Conservation (phyloP, 2,113 vertebrate genomes). For the Phoxinus phoxinus region DNA sequence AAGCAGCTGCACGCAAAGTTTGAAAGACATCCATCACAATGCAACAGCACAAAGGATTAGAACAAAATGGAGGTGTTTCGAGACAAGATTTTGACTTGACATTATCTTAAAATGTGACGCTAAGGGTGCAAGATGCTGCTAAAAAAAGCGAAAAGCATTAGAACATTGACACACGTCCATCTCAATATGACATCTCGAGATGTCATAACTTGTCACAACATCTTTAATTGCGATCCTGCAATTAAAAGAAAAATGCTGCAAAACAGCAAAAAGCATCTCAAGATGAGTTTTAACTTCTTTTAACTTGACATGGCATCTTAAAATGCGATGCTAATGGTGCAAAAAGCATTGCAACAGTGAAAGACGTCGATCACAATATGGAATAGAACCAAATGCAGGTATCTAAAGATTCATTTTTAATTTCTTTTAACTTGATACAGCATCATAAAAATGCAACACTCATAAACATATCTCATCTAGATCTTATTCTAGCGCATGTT, state of each 20-base stretch:
- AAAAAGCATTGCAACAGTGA: neutral
- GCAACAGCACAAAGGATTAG: neutral
- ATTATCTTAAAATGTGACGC: neutral
- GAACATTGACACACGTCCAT: neutral
- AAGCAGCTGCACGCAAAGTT: no score
- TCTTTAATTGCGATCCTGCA: neutral
- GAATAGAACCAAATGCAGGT: neutral
- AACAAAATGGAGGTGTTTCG: neutral
- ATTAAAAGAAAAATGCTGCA: neutral
- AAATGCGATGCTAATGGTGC: neutral
- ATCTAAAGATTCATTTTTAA: neutral
- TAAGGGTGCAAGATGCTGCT: neutral
- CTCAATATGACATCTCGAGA: neutral
- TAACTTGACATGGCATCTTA: neutral
- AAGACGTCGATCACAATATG: neutral
- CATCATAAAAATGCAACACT: neutral
- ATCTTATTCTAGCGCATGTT: no score
- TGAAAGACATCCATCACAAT: neutral
- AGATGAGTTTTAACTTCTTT: neutral
- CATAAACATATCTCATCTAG: no score
- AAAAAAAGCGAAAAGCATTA: neutral
- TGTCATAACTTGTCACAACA: neutral
- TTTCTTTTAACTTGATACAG: neutral
- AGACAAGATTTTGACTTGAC: neutral
- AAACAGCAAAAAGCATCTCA: neutral